phyloP scores from a whole-genome alignment of 1,140 invertebrate genomes.

The Meloidogyne chitwoodi region DNA sequence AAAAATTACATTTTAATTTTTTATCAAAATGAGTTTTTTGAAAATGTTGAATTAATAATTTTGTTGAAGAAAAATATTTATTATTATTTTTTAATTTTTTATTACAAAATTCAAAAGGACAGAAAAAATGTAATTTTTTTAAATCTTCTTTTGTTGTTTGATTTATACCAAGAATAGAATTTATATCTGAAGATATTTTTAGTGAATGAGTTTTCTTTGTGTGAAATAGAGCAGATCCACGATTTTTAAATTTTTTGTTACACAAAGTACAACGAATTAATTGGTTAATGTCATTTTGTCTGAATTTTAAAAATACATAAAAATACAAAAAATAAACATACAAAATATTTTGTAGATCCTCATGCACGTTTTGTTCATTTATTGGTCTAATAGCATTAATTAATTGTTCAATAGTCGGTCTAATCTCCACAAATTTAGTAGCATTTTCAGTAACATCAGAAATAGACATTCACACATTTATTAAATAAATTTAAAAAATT shows the following conservation, averaged over 20 bases:
- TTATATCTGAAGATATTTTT: not conserved
- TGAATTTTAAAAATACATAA: not conserved
- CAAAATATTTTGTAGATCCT: not conserved
- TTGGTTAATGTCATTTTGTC: not conserved
- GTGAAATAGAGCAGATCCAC: slow-evolving; percentile 3
- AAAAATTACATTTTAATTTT: slow-evolving; percentile 15
- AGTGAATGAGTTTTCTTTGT: not conserved
- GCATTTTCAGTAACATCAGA: not conserved
- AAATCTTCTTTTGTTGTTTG: slow-evolving; percentile 3
- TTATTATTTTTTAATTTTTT: not conserved
- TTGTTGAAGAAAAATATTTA: slow-evolving; percentile 13
- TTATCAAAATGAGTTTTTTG: slow-evolving; percentile 42
- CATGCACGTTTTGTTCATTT: not conserved
- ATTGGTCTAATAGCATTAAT: not conserved
- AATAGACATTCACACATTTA: not conserved
- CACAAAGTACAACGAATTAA: not conserved
- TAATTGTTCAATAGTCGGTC: not conserved
- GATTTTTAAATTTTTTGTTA: slow-evolving; percentile 15
- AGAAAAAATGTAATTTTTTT: slow-evolving; percentile 1
- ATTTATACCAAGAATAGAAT: not conserved
- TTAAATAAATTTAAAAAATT: not conserved
- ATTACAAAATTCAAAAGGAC: slow-evolving; percentile 15
- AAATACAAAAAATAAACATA: not conserved
- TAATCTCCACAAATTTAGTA: not conserved
- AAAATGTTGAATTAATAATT: slow-evolving; percentile 39